Base-by-base conservation (phyloP, 2,888 invertebrate species). In the Gastrophysa polygoni region DNA sequence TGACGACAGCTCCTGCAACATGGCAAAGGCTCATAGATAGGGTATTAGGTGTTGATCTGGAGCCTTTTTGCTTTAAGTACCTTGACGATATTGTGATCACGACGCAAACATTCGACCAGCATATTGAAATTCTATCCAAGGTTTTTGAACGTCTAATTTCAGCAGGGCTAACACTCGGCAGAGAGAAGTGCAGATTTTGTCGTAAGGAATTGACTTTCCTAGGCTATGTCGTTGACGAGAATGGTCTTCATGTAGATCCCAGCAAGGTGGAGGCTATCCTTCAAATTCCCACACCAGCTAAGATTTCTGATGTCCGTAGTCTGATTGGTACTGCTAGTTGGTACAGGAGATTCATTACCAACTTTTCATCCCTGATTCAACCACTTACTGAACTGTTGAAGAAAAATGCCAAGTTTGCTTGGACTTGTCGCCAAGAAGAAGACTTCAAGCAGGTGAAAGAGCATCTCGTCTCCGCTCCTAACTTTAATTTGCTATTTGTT, bases 41-140 rank as follows among this genome's bases (percentile, higher is more conserved):
- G 0, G 55, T 71, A 1, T 24, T 74, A 0, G 70, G 69, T 0
- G 57, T 64, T 1, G 71, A 71, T 24, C 49, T 70, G 8, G 68
- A 69, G 29, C 7, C 29, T 57, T 17, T 64, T 65, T 1, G 64
- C 61, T 72, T 72, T 46, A 69, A 65, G 3, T 74, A 75, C 44
- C 55, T 73, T 5, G 71, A 73, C 34, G 74, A 74, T 38, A 63
- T 73, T 17, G 67, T 75, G 4, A 61, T 74, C 0, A 54, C 55
- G 2, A 68, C 59, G 7, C n/a, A 20, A 48, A 67, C 56, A 0
- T 73, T 73, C 20, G 24, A 59, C 8, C 29, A 17, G 7, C 72
- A 73, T 47, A 3, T 69, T 28, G 44, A 65, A 2, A 60, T 70
- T 7, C 44, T 73, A 21, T 32, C 34, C 17, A 57, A 63, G 16